Base-by-base conservation (phyloP, 2,888 invertebrate species). In the Caenorhabditis plicata region DNA sequence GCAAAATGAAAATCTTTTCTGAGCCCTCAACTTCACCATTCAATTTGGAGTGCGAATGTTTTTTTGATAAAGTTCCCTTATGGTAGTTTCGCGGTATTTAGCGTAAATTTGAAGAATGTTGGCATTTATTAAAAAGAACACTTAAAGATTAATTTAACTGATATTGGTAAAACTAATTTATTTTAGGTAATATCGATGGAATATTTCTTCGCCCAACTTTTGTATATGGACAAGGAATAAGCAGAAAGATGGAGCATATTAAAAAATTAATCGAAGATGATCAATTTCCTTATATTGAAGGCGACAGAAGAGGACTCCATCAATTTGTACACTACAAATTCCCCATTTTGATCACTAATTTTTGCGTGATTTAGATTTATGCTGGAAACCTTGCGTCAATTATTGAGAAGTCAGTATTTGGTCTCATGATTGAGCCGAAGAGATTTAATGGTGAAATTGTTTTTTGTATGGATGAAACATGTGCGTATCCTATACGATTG, bases 251-350 rank as follows among this genome's bases (percentile, higher is more conserved):
- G 7, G 58, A 48, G 23, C 50, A 49, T 13, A 49, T 77, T 33
- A 51, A 67, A 19, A 43, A 41, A 9, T 25, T 75, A 15, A 68
- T 68, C 7, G 50, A 67, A 35, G 46, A 40, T 15, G 64, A 63
- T 15, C 25, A 40, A 9, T 32, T 77, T 8, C 73, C 72, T 22
- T 57, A 62, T 52, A 49, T 74, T 19, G 51, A 40, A 3, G 78
- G 78, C 29, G 51, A 65, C 3, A 57, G 75, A 36, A 48, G 73
- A 9, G 77, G 77, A 39, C 50, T 77, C 58, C 69, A 69, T 49
- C 77, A 77, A 60, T 77, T 71, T 67, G 77, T 77, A 39, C 57
- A 65, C 39, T 36, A 43, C n/a, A n/a, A n/a, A n/a, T n/a, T n/a
- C n/a, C n/a, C n/a, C n/a, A n/a, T n/a, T n/a, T n/a, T n/a, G n/a